phyloP scores from a whole-genome alignment of 2,888 invertebrate genomes.

The Byasa hedistus region DNA sequence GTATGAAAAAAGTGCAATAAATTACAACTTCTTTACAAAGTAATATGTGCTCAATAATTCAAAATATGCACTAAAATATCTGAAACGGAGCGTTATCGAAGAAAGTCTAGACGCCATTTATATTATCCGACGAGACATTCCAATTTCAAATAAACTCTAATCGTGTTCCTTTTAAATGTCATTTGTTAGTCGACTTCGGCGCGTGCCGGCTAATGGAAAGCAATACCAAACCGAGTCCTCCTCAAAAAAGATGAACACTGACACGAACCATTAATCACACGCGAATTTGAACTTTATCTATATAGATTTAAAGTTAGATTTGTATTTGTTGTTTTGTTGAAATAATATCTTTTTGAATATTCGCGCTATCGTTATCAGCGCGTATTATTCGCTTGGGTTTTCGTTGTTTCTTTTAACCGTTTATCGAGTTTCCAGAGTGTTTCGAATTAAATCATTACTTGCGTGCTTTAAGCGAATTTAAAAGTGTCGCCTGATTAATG shows the following conservation, averaged over 20 bases:
- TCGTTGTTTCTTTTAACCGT: conserved; percentile 66
- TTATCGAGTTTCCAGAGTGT: conserved; percentile 65
- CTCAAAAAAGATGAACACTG: conserved; percentile 56
- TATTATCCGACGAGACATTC: conserved; percentile 60
- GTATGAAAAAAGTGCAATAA: too few relatives aligned
- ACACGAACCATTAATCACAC: conserved; percentile 45
- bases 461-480: conserved; percentile 63
- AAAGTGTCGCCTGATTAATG: conserved; percentile 53
- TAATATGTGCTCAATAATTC: conserved; percentile 10
- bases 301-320: conserved; percentile 38
- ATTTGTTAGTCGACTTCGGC: conserved; percentile 72
- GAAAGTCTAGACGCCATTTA: conserved; percentile 73
- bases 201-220: conserved; percentile 78
- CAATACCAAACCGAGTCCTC: conserved; percentile 60
- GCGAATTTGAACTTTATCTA: conserved; percentile 33
- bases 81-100: conserved; percentile 49
- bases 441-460: conserved; percentile 72
- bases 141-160: conserved; percentile 66
- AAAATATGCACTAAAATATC: conserved; percentile 27
- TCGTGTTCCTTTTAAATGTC: conserved; percentile 72
- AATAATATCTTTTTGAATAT: conserved; percentile 46
- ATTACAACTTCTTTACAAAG: background rate
- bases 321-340: conserved; percentile 31
- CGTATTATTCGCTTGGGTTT: conserved; percentile 66
- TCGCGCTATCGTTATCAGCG: conserved; percentile 65